Evolutionary conservation across 2,888 invertebrate genomes (phyloP), one percentile per base, ranked within the genome.

Genomic region (Eristalis intricaria): DNA sequence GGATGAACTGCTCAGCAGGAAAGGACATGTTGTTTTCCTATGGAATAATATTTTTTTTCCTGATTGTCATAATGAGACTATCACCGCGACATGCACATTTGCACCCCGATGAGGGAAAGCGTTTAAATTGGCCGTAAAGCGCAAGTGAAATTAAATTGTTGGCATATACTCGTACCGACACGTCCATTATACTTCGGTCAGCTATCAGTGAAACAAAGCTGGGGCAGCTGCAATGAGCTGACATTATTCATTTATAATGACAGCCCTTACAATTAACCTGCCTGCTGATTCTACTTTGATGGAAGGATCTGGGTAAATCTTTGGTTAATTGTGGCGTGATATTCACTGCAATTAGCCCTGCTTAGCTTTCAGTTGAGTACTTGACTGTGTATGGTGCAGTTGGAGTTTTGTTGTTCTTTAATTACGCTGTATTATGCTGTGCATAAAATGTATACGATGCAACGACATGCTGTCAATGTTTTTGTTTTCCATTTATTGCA

Each of bases 191-290:
- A 38, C 74, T 74, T 74, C 65, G 26, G 26, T 26, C 13, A 60
- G 60, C 26, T 60, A 60, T 23, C 26, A 60, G 60, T 60, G 19
- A n/a, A 50, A 23, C 23, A 29, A 26, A 60, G 40, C 50, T 58
- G 22, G 77, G 23, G 77, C 70, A 74, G 40, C 74, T 74, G 81
- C 81, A 81, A 73, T 77, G 69, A 81, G 77, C 85, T 77, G 77
- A 40, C 77, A 82, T 86, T 82, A 86, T 86, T 86, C 82, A 86
- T 86, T 86, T 82, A 81, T 86, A 86, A 86, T 82, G 82, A 82
- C 77, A 86, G 82, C 73, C 82, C 82, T 82, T 78, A 82, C 82
- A 86, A 86, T 86, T 86, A 86, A 82, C 82, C 81, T 64, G 74
- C 73, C 85, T 77, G 32, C 64, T 77, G 76, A 73, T 77, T 66